A percentile compares a stretch with the other conserved stretches of the same genome.
Conservation (phyloP, 2,888 invertebrate species). For the Steinernema carpocapsae region DNA sequence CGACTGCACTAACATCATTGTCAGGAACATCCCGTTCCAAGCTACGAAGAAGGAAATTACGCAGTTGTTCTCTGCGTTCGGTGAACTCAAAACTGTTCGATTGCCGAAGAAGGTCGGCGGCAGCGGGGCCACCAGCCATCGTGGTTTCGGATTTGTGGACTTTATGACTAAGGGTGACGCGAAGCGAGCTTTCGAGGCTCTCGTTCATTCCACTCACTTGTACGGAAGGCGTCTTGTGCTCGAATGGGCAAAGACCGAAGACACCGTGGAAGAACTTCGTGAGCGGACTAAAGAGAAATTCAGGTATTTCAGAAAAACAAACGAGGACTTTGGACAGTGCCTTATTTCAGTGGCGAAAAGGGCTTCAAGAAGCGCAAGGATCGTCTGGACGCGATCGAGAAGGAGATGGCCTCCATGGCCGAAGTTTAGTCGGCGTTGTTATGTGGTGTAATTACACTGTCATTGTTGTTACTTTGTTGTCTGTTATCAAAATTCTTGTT, state of each 20-base stretch:
- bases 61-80: slow-evolving; percentile 80
- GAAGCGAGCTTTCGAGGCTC: slow-evolving; percentile 84
- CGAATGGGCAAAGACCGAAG: slow-evolving; percentile 87
- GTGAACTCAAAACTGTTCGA: slow-evolving; percentile 86
- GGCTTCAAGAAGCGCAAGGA: slow-evolving; percentile 45
- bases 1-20: slow-evolving; percentile 81
- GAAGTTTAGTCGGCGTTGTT: slow-evolving; percentile 42
- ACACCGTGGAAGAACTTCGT: slow-evolving; percentile 79
- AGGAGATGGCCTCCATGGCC: slow-evolving; percentile 48
- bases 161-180: slow-evolving; percentile 87
- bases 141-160: slow-evolving; percentile 96
- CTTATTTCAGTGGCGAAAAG: slow-evolving; percentile 36
- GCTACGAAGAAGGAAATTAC: slow-evolving; percentile 69
- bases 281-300: slow-evolving; percentile 60
- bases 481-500: too few species aligned
- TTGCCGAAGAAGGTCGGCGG: slow-evolving; percentile 80
- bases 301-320: slow-evolving; percentile 39
- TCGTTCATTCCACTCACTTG: slow-evolving; percentile 90
- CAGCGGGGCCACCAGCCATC: slow-evolving; percentile 73
- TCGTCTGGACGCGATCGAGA: slow-evolving; percentile 46
- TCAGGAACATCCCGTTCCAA: slow-evolving; percentile 94
- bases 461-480: slow-evolving; percentile 4
- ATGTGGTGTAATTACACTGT: background rate
- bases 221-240: slow-evolving; percentile 91
- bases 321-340: background rate